Percentiles rank a stretch among this genome's conserved stretches.
Evolutionary conservation across 2,113 vertebrate species (phyloP).

Genomic region (Phalacrocorax pelagicus): DNA sequence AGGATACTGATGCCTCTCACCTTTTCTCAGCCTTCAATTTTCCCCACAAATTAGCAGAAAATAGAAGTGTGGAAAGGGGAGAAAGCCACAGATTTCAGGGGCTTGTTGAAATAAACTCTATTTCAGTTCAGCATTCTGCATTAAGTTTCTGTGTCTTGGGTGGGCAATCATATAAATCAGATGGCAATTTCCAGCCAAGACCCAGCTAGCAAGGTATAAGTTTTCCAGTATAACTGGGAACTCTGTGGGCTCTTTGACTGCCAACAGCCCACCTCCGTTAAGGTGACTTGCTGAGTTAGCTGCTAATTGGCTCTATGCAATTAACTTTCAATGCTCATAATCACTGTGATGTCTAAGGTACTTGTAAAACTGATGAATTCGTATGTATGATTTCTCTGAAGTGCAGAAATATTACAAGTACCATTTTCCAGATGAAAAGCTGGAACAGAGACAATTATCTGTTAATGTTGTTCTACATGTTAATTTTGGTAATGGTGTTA

Average conservation of each 20-base stretch:
- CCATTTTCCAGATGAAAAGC: slow-evolving; percentile 13
- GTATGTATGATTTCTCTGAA: neutral
- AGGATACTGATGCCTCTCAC: neutral
- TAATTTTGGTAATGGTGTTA: slow-evolving; percentile 9
- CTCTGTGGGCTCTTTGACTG: neutral
- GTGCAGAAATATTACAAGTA: neutral
- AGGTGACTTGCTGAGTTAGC: neutral
- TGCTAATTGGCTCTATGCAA: neutral
- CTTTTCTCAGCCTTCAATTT: neutral
- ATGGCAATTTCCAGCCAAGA: neutral
- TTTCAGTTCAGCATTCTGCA: neutral
- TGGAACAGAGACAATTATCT: neutral
- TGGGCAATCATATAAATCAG: neutral
- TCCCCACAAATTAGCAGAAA: neutral
- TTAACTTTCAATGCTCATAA: slow-evolving; percentile 10
- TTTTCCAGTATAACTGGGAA: neutral
- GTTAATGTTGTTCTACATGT: slow-evolving; percentile 14
- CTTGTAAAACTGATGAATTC: neutral
- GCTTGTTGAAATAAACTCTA: neutral
- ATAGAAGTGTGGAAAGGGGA: neutral
- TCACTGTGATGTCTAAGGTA: neutral
- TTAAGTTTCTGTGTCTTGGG: neutral
- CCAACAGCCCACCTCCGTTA: neutral
- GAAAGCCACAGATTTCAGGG: neutral
- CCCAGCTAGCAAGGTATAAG: neutral